Percentiles rank a stretch among this genome's conserved stretches.
These are phyloP conservation scores for Onychostruthus taczanowskii DNA, from an alignment of 2,113 vertebrate species.

Conservation along the genomic window DNA sequence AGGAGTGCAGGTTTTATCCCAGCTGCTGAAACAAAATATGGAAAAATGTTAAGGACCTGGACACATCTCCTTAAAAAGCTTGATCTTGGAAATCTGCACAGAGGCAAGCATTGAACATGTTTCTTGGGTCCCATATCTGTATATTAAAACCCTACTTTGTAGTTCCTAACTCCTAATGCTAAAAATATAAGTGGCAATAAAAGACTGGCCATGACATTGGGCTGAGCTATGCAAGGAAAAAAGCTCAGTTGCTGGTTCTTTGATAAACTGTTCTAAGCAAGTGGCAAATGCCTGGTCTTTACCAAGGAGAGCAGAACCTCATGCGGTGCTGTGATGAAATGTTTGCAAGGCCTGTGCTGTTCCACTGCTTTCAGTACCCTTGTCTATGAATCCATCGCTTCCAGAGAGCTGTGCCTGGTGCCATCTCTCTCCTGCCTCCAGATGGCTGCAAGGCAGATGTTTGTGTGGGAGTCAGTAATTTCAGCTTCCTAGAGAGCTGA, in stretches of 20 bases:
- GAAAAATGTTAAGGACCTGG: neutral
- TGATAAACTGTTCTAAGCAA: neutral
- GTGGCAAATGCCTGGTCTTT: neutral
- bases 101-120: neutral
- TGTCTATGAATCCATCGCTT: rapidly evolving
- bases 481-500: neutral
- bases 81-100: neutral
- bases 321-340: neutral
- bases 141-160: neutral
- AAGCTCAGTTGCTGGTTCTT: neutral
- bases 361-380: neutral
- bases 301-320: neutral
- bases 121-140: neutral
- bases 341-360: neutral
- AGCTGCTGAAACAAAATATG: neutral
- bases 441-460: neutral
- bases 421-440: neutral
- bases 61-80: neutral
- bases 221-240: neutral
- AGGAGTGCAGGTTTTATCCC: neutral
- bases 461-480: neutral
- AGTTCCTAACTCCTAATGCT: neutral
- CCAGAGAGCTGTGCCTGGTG: neutral
- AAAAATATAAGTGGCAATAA: neutral
- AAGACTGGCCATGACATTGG: neutral